Evolutionary conservation across 2,888 invertebrate species (phyloP), one percentile per base, ranked within the genome.

Genomic region (Pegoplata infirma): DNA sequence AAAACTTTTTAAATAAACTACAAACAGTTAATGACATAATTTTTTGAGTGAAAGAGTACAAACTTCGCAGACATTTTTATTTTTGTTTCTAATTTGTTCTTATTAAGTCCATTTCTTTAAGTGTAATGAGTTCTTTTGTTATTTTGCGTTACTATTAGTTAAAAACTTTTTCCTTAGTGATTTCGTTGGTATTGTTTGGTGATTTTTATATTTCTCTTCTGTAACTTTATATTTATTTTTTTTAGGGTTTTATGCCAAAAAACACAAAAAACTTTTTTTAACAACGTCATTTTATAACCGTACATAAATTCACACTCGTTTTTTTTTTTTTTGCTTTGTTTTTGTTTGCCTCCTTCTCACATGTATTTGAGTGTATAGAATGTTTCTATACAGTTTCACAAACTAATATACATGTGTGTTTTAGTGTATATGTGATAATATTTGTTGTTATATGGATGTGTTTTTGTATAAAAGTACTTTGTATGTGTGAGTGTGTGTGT

Each of bases 231-330:
- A 46, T 36, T 16, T 25, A 28, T 59, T 44, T 32, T 23, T 53
- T 55, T 67, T 49, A 28, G 51, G n/a, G 28, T 28, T 74, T 46
- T 47, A 40, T 23, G 25, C 44, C 21, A 64, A 58, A 51, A 71
- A 23, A 49, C 21, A 28, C 6, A 58, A 21, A 53, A 40, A 68
- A 63, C 68, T 12, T 68, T 68, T 66, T 69, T 69, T 69, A 56
- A 76, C 49, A 69, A 58, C 61, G 23, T 69, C 51, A 69, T 69
- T 69, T 75, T 68, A 63, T 56, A 64, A 49, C 63, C 61, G 28
- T 64, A 64, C 64, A 76, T 76, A 69, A 72, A 76, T 76, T 69
- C 51, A 51, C 51, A 63, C 64, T 64, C n/a, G 14, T 53, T 73
- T 55, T 21, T 32, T 47, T 63, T 25, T 46, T 58, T 46, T 4